Evolutionary conservation across 2,888 invertebrate genomes (phyloP).

Genomic region (Cartodere bifasciata): DNA sequence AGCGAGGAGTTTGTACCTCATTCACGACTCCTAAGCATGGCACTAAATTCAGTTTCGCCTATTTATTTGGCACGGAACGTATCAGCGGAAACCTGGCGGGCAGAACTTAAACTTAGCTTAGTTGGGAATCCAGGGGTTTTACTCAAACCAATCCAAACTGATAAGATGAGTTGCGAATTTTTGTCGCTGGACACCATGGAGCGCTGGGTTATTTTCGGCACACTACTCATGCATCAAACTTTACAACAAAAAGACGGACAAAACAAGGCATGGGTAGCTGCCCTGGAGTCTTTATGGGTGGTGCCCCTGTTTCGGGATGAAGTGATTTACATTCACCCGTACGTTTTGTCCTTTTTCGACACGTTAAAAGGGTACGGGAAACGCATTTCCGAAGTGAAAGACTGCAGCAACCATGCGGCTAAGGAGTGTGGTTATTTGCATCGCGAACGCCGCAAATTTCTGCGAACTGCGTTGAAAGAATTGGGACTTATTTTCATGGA

Average conservation of each 20-base stretch:
- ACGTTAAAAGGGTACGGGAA: constrained; percentile 89
- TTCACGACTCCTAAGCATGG: constrained; percentile 71
- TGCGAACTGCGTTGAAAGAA: constrained; percentile 91
- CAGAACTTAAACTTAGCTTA: constrained; percentile 84
- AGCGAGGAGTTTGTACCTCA: constrained; percentile 96
- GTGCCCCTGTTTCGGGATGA: constrained; percentile 93
- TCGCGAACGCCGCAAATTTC: constrained; percentile 89
- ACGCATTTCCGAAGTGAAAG: constrained; percentile 89
- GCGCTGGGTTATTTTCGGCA: constrained; percentile 93
- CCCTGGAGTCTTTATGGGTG: constrained; percentile 89
- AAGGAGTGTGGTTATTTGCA: constrained; percentile 87
- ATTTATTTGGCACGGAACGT: constrained; percentile 84
- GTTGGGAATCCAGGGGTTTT: constrained; percentile 91
- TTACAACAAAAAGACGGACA: constrained; percentile 69
- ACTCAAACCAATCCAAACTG: constrained; percentile 86
- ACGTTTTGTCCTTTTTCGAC: constrained; percentile 87
- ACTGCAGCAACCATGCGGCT: constrained; percentile 80
- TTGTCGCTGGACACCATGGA: constrained; percentile 91
- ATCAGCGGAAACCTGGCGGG: constrained; percentile 87
- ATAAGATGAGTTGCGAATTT: constrained; percentile 96
- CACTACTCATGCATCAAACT: constrained; percentile 80
- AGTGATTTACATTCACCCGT: constrained; percentile 89
- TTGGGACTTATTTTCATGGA: constrained; percentile 90
- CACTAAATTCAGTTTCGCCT: constrained; percentile 75
- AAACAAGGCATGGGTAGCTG: constrained; percentile 81